Percentiles rank a stretch among this genome's conserved stretches.
These are phyloP conservation scores for Lasioglossum leucozonium DNA, from an alignment of 2,888 invertebrate species.

Conservation along the genomic window DNA sequence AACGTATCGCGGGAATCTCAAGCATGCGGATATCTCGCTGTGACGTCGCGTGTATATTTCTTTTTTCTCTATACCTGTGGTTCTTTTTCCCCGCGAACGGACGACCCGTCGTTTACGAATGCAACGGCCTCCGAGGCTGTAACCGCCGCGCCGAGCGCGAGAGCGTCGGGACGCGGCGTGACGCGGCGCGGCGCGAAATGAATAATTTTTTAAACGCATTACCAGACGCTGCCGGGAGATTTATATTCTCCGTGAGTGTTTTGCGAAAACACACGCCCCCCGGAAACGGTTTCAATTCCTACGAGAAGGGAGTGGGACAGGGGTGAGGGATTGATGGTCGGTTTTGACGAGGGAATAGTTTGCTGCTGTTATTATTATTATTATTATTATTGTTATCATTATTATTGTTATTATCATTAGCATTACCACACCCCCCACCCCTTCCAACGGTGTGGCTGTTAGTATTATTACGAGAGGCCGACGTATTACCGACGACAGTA, in stretches of 20 bases:
- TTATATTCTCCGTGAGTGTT: conserved; percentile 28
- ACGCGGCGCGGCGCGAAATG: conserved; percentile 11
- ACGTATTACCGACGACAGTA: neutral
- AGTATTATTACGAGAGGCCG: neutral
- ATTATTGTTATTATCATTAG: neutral
- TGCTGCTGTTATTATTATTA: neutral
- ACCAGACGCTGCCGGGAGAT: conserved; percentile 35
- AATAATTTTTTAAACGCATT: conserved; percentile 49
- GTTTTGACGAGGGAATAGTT: conserved; percentile 24
- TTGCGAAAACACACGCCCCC: conserved; percentile 13
- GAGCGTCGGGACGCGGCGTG: neutral
- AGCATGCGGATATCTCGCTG: neutral
- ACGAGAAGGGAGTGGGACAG: neutral
- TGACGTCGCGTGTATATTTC: neutral
- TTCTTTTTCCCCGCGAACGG: conserved; percentile 1
- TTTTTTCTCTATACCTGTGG: no score
- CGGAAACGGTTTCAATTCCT: neutral
- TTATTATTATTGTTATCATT: neutral
- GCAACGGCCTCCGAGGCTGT: conserved; percentile 16
- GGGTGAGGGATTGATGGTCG: neutral
- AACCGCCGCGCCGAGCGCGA: conserved; percentile 4
- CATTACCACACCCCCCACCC: no score
- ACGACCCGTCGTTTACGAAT: conserved; percentile 32
- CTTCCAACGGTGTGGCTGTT: neutral
- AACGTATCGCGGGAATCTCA: conserved; percentile 11